Conservation (phyloP, 2,113 vertebrate genomes). For the Platysteira castanea region DNA sequence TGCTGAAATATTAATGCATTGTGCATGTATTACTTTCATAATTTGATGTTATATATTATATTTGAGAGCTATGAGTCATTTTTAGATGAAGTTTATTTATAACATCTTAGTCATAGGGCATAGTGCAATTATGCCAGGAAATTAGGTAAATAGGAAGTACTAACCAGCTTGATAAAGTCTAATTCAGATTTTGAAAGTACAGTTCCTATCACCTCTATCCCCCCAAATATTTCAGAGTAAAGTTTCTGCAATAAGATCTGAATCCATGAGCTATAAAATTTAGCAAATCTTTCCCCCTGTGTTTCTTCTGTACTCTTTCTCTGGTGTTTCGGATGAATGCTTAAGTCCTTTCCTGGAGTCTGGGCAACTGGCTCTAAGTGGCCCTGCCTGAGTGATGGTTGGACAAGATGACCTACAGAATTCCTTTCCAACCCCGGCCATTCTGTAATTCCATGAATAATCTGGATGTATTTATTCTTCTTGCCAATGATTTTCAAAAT, state of each 20-base stretch:
- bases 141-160: neutral
- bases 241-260: neutral
- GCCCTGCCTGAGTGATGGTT: rapidly evolving
- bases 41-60: neutral
- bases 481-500: neutral
- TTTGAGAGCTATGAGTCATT: neutral
- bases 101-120: neutral
- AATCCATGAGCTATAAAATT: neutral
- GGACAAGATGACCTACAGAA: neutral
- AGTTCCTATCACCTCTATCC: neutral
- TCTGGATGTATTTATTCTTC: neutral
- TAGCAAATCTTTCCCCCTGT: neutral
- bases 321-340: neutral
- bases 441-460: neutral
- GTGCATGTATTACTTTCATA: neutral
- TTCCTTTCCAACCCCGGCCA: neutral
- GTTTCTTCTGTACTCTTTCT: neutral
- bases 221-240: neutral
- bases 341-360: neutral
- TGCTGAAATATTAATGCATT: neutral
- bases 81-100: neutral
- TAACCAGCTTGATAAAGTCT: neutral
- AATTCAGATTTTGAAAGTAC: neutral
- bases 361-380: neutral
- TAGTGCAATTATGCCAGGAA: neutral